phyloP scores from a whole-genome alignment of 2,797 vertebrate species.

The Nannoperca obscura region DNA sequence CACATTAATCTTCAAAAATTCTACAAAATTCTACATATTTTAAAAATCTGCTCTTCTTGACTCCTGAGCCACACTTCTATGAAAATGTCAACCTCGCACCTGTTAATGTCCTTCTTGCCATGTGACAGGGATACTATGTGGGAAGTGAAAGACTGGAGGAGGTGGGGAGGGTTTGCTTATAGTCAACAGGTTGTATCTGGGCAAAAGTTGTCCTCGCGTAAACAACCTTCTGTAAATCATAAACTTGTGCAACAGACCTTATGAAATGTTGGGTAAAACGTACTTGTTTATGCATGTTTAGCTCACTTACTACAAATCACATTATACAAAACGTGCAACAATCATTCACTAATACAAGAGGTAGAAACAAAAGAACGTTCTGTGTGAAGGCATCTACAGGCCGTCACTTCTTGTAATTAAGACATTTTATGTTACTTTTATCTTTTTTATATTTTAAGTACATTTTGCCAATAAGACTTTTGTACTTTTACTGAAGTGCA shows the following conservation, averaged over 20 bases:
- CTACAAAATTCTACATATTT: neutral
- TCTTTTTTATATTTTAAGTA: too few relatives aligned
- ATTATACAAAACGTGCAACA: neutral
- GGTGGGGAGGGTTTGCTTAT: constrained; percentile 20
- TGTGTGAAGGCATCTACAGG: too few relatives aligned
- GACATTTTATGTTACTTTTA: too few relatives aligned
- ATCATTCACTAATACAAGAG: neutral
- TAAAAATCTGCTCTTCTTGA: constrained; percentile 27
- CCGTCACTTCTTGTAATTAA: too few relatives aligned
- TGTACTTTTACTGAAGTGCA: neutral
- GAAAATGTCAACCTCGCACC: constrained; percentile 48
- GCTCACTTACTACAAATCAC: neutral
- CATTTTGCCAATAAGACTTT: too few relatives aligned
- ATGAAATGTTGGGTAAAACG: neutral
- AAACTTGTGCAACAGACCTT: neutral
- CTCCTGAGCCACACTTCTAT: neutral
- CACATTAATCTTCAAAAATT: neutral
- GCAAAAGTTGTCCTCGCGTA: constrained; percentile 18
- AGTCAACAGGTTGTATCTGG: constrained; percentile 41
- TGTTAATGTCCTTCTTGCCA: constrained; percentile 57
- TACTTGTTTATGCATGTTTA: neutral
- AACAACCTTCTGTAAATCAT: constrained; percentile 5
- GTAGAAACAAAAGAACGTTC: too few relatives aligned
- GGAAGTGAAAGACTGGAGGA: constrained; percentile 36
- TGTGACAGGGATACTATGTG: constrained; percentile 38